Conservation (phyloP, 1,140 invertebrate species). For the Aphidius ervi region DNA sequence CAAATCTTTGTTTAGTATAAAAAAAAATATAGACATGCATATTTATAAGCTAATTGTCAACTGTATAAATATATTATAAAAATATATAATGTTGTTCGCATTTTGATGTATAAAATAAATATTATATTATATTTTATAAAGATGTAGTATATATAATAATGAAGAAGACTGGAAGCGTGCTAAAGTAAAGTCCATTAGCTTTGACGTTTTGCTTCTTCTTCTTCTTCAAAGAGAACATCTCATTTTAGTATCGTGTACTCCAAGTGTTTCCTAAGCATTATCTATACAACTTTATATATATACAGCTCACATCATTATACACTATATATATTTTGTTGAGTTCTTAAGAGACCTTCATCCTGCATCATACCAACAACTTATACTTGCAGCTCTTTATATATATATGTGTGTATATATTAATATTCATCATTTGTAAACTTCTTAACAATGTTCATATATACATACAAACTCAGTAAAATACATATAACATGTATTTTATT, state of each 20-base stretch:
- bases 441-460: no score
- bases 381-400: constrained; percentile 13
- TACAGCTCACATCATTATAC: no score
- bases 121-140: background rate
- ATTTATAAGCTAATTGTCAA: no score
- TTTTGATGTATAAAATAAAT: background rate
- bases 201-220: constrained; percentile 17
- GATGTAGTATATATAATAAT: background rate
- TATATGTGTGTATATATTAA: background rate
- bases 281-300: constrained; percentile 1
- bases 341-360: background rate
- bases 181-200: constrained; percentile 30
- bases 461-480: no score
- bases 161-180: constrained; percentile 5
- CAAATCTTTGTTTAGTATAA: no score
- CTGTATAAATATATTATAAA: no score
- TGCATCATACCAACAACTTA: background rate
- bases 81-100: no score
- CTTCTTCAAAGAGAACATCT: constrained; percentile 20
- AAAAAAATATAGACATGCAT: no score
- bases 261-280: constrained; percentile 26
- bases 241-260: constrained; percentile 19
- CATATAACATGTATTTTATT: no score
- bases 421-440: constrained; percentile 26
- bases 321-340: background rate